Evolutionary conservation across 1,140 invertebrate species (phyloP).

Genomic region (Aphis craccivora): DNA sequence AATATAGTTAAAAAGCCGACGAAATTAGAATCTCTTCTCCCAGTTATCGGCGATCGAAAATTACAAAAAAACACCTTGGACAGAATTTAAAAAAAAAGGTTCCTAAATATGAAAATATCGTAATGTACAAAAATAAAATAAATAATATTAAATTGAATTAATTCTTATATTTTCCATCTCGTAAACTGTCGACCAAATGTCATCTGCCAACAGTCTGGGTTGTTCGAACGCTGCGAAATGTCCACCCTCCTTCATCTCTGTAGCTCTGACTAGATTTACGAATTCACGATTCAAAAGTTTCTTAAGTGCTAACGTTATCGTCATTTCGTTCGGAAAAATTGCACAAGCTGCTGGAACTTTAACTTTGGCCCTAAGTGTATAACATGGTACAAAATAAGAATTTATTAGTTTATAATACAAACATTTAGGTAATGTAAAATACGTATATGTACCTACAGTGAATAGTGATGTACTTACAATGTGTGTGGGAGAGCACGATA

Average conservation of each 20-base stretch:
- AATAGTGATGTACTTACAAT: background rate
- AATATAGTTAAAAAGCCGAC: slow-evolving; percentile 58
- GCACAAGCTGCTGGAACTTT: slow-evolving; percentile 73
- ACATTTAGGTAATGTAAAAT: background rate
- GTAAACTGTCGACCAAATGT: slow-evolving; percentile 68
- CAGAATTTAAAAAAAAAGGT: slow-evolving; percentile 59
- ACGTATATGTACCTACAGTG: background rate
- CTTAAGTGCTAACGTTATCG: slow-evolving; percentile 66
- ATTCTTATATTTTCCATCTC: slow-evolving; percentile 37
- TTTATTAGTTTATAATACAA: background rate
- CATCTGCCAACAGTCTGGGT: slow-evolving; percentile 74
- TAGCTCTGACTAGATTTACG: slow-evolving; percentile 72
- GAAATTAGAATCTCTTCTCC: slow-evolving; percentile 61
- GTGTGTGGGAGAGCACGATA: background rate
- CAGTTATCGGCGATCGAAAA: slow-evolving; percentile 59
- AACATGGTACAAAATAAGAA: background rate
- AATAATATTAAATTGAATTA: background rate
- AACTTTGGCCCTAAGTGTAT: slow-evolving; percentile 67
- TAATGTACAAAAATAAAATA: background rate
- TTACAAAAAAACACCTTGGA: slow-evolving; percentile 61
- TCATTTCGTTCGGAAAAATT: slow-evolving; percentile 72
- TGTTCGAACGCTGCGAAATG: slow-evolving; percentile 87
- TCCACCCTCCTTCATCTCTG: slow-evolving; percentile 73
- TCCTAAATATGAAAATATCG: background rate
- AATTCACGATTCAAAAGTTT: slow-evolving; percentile 70